Percentiles rank a stretch among this genome's conserved stretches.
Evolutionary conservation across 2,888 invertebrate genomes (phyloP).

Genomic region (Drosophila paramelanica): DNA sequence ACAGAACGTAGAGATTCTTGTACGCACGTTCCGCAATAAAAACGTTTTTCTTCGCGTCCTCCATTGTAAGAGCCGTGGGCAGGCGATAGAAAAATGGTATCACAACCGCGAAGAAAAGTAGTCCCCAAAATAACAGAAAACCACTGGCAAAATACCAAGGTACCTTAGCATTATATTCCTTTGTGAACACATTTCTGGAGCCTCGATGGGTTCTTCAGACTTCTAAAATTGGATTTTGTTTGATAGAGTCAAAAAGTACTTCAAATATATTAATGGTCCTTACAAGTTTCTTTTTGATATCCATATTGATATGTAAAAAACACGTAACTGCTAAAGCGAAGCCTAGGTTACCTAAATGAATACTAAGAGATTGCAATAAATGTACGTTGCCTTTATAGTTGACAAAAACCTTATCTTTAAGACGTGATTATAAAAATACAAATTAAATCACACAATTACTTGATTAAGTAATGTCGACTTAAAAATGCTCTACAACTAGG

Average conservation of each 20-base stretch:
- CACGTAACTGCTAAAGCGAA: background rate
- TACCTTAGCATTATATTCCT: constrained; percentile 28
- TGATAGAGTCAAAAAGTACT: background rate
- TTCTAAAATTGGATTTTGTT: constrained; percentile 11
- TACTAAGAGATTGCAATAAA: constrained; percentile 8
- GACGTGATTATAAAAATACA: background rate
- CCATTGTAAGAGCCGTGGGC: constrained; percentile 50
- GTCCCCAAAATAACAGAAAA: constrained; percentile 63
- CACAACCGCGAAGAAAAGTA: constrained; percentile 62
- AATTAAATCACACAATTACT: constrained; percentile 1
- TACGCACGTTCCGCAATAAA: constrained; percentile 42
- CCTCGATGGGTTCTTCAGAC: constrained; percentile 22
- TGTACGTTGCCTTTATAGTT: background rate
- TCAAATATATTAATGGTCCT: constrained; percentile 7
- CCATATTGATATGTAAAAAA: constrained; percentile 26
- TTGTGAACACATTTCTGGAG: background rate
- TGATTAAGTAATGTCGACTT: background rate
- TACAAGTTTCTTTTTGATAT: constrained; percentile 51
- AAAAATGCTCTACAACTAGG: background rate
- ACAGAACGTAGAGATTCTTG: constrained; percentile 19
- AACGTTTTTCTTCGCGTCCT: constrained; percentile 11
- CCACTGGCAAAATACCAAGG: constrained; percentile 65
- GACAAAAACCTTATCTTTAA: constrained; percentile 11
- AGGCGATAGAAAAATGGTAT: constrained; percentile 57
- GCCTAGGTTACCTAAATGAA: background rate